These are phyloP conservation scores for Toxotes lorentzi DNA, from an alignment of 2,797 vertebrate species.

Conservation along the genomic window DNA sequence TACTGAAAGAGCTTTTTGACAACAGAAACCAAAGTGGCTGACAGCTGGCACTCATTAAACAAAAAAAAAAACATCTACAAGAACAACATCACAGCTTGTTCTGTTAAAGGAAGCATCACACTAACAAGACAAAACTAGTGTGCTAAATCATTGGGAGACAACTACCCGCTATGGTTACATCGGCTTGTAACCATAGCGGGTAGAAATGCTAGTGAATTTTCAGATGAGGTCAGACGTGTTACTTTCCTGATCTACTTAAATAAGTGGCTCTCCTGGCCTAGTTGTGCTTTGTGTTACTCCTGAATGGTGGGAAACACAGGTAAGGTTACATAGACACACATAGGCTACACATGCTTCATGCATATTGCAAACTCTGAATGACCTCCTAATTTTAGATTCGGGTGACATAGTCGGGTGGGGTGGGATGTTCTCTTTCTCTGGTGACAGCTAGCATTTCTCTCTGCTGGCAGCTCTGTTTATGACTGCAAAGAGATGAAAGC, in stretches of 20 bases:
- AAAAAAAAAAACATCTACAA: not conserved
- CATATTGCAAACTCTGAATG: constrained; percentile 70
- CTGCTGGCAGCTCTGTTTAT: constrained; percentile 30
- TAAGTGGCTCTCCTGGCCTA: constrained; percentile 21
- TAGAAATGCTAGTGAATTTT: not conserved
- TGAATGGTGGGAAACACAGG: constrained; percentile 57
- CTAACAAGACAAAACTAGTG: not conserved
- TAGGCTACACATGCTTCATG: constrained; percentile 59
- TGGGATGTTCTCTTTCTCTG: constrained; percentile 53
- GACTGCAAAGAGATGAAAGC: constrained; percentile 13
- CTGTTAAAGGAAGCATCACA: not conserved
- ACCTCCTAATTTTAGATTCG: constrained; percentile 68
- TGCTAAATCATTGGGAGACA: not conserved
- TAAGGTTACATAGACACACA: constrained; percentile 61
- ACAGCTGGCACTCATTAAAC: not conserved
- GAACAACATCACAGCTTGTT: not conserved
- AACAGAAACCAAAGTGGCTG: not conserved
- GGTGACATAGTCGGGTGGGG: constrained; percentile 37
- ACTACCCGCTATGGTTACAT: no score
- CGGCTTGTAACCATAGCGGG: not conserved
- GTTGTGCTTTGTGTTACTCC: constrained; percentile 51
- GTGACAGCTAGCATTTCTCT: constrained; percentile 47
- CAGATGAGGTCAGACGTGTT: not conserved
- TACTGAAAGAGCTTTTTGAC: not conserved
- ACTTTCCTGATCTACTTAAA: not conserved